A percentile compares a stretch with the other conserved stretches of the same genome.
phyloP scores from a whole-genome alignment of 2,797 vertebrate species.

The Premnoplex brunnescens region DNA sequence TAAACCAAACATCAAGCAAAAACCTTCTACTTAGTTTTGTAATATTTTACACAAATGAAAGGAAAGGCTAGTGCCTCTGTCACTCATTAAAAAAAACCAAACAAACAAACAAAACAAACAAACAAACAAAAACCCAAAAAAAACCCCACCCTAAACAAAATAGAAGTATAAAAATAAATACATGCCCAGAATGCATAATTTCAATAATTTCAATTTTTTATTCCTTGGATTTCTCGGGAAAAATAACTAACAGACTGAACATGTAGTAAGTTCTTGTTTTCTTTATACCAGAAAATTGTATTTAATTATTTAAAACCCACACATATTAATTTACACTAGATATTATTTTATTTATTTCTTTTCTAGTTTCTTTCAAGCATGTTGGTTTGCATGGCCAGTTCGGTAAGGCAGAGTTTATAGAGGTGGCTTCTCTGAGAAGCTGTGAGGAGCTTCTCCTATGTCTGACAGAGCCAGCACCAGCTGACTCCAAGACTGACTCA shows the following conservation, averaged over 20 bases:
- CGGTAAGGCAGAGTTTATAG: rapidly evolving
- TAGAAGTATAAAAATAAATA: neutral
- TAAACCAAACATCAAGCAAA: neutral
- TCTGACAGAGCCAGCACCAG: neutral
- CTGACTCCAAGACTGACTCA: rapidly evolving
- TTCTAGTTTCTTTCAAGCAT: neutral
- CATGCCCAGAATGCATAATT: neutral
- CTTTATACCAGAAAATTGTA: neutral
- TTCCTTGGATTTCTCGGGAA: neutral
- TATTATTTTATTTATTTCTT: neutral
- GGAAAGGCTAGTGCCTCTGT: neutral
- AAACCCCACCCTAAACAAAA: too few species aligned
- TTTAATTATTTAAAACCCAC: neutral
- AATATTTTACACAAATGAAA: neutral
- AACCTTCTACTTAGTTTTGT: neutral
- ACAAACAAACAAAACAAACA: too few species aligned
- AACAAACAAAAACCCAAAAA: too few species aligned
- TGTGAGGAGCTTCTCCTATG: neutral
- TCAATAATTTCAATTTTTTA: neutral
- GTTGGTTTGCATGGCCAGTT: neutral
- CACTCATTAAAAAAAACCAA: neutral
- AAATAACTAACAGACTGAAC: neutral
- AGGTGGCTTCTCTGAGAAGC: neutral
- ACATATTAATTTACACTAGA: neutral
- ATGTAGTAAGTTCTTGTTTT: neutral